A percentile compares a stretch with the other conserved stretches of the same genome.
phyloP scores from a whole-genome alignment of 1,140 invertebrate species.

The Streblospio benedicti region DNA sequence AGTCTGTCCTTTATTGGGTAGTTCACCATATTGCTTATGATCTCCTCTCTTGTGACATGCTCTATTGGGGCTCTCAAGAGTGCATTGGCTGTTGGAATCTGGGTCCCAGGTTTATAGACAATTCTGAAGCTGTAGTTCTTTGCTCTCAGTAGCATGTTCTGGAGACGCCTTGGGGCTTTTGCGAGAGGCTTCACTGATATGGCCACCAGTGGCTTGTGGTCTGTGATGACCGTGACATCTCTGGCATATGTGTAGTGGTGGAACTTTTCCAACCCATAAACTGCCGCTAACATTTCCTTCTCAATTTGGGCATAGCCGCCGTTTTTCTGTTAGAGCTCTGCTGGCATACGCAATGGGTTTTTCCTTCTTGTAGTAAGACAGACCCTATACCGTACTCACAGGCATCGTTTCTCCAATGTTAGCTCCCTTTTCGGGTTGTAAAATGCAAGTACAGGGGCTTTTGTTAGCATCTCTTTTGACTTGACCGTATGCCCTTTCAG shows the following conservation, averaged over 20 bases:
- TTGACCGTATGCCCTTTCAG: not conserved
- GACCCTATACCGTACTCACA: constrained; percentile 31
- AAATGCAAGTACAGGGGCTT: constrained; percentile 23
- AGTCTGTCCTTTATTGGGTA: not conserved
- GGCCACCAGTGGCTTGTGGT: constrained; percentile 38
- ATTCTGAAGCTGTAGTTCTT: constrained; percentile 4
- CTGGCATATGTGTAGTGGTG: constrained; percentile 49
- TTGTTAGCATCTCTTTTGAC: not conserved
- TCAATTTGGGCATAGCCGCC: constrained; percentile 50
- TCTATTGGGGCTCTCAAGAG: not conserved
- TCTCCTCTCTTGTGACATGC: not conserved
- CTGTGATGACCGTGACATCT: constrained; percentile 27
- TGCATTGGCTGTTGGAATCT: too few species aligned
- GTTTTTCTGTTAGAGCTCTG: constrained; percentile 35
- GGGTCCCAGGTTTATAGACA: not conserved
- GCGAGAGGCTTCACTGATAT: constrained; percentile 19
- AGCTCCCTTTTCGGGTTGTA: constrained; percentile 28
- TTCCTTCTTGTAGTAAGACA: constrained; percentile 32
- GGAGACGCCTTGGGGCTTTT: constrained; percentile 7
- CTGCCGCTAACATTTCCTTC: constrained; percentile 49
- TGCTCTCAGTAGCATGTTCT: constrained; percentile 4
- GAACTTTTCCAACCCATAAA: constrained; percentile 51
- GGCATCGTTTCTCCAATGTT: constrained; percentile 30
- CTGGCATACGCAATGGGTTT: constrained; percentile 42
- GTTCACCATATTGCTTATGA: too few species aligned